Base-by-base conservation (phyloP, 2,113 vertebrate genomes). In the Uropsilus gracilis region DNA sequence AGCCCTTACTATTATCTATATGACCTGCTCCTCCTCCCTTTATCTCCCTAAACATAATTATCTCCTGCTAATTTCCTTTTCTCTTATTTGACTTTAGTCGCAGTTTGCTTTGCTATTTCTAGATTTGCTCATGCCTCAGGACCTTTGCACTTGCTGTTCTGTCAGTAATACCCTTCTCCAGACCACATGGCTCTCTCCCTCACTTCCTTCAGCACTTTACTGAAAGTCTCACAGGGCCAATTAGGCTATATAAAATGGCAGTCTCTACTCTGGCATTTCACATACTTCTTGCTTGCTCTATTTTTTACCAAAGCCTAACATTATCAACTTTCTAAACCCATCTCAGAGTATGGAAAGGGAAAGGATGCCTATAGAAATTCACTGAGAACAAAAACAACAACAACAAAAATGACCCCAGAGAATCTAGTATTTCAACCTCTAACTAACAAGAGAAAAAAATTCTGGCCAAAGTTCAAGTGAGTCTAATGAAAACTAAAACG, bases 311-410 rank as follows among this genome's bases (percentile, higher is more conserved):
- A 34, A n/a, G 3, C 30, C 18, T 12, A 64, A 39, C 37, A 37
- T 44, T 78, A n/a, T 61, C 37, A 68, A 6, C 14, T 13, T 87
- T 39, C 46, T 30, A 83, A 73, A 50, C 30, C 64, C 75, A 68
- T 78, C 57, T 89, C 76, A 92, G 76, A 90, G 76, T 12, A 37
- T 75, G n/a, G 42, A 44, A 75, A 73, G 37, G 42, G 73, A 86
- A 88, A 82, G 48, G 8, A 59, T 12, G 46, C 26, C 22, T 34
- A 68, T 77, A 8, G 75, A 73, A 89, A 82, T 22, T 39, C 39
- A 80, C 2, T 7, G 12, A 66, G 83, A 48, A 46, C 17, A 78
- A 28, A 22, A 78, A 24, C 9, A 46, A 37, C 17, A 78, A 28
- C 24, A 78, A 24, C 9, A 46, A 37, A 72, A 81, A 64, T 81